Evolutionary conservation across 35 echinoderm and acorn worm species (phyloP).

Genomic region (Hemicentrotus pulcherrimus): DNA sequence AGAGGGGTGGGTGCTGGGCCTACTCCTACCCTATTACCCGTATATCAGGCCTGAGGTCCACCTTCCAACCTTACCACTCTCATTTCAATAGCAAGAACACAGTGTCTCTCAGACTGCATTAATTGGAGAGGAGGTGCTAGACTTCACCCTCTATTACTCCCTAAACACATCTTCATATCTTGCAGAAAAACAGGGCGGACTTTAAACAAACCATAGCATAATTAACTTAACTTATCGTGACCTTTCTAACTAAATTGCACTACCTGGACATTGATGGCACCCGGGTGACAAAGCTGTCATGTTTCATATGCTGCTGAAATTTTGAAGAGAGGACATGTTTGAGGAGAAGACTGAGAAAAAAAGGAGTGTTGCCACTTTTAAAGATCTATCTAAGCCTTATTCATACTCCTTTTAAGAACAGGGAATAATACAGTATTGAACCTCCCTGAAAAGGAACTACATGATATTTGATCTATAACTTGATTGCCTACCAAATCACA

Average conservation of each 20-base stretch:
- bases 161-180: neutral
- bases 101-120: neutral
- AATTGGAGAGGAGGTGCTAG: neutral
- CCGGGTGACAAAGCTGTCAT: neutral
- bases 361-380: neutral
- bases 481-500: too few species aligned
- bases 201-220: neutral
- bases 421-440: neutral
- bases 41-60: too few species aligned
- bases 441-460: too few species aligned
- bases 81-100: too few species aligned
- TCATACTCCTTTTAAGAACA: neutral
- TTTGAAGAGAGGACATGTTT: neutral
- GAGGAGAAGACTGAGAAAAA: neutral
- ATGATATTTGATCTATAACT: too few species aligned
- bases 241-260: neutral
- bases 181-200: neutral
- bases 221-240: neutral
- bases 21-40: too few species aligned
- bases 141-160: neutral
- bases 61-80: too few species aligned
- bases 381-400: neutral
- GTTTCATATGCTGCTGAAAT: neutral
- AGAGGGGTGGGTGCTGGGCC: too few species aligned
- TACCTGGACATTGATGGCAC: neutral